These are phyloP conservation scores for Coptodon rendalli DNA, from an alignment of 2,113 vertebrate species.

Conservation along the genomic window DNA sequence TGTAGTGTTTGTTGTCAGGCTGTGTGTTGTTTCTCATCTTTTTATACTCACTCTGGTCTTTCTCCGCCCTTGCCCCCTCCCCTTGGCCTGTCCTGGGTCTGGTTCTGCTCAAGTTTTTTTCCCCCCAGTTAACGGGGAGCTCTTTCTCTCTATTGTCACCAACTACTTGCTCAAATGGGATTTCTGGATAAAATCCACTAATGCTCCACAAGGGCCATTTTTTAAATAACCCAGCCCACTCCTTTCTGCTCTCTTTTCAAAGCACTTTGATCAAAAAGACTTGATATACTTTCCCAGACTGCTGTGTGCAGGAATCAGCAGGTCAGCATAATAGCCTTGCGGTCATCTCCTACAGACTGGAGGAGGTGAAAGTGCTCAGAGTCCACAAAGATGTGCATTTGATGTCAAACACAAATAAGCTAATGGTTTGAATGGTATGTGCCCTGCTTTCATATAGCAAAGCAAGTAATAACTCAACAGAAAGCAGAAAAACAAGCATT, in stretches of 20 bases:
- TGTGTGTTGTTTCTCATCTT: neutral
- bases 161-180: neutral
- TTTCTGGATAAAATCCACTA: neutral
- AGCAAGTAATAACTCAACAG: neutral
- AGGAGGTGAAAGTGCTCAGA: neutral
- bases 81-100: neutral
- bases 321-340: neutral
- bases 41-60: neutral
- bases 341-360: neutral
- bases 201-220: neutral
- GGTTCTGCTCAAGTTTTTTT: neutral
- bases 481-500: neutral
- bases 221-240: neutral
- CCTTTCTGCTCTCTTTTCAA: neutral
- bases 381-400: slow-evolving; percentile 8
- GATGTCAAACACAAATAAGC: neutral
- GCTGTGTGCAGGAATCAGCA: neutral
- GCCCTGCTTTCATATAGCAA: neutral
- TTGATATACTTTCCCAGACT: neutral
- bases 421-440: neutral
- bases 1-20: neutral
- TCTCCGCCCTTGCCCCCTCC: fast-evolving
- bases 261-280: neutral
- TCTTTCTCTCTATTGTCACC: neutral
- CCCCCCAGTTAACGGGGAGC: fast-evolving